Base-by-base conservation (phyloP, 2,888 invertebrate genomes). In the Tenthredo amoena region DNA sequence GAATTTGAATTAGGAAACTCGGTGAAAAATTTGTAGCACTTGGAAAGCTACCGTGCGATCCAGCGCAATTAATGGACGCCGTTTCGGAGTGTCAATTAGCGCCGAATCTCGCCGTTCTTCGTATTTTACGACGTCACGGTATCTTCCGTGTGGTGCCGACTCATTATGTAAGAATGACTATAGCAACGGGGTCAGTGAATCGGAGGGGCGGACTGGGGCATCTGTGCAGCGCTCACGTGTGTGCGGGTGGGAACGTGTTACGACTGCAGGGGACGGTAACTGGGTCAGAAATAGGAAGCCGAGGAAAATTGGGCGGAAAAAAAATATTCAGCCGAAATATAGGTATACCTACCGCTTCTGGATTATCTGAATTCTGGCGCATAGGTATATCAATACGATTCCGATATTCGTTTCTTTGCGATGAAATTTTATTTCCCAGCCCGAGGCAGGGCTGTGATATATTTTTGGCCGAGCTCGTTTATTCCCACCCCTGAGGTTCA, bases 1-100 rank as follows among this genome's bases (percentile, higher is more conserved):
- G 34, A 68, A 62, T 34, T 34, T 10, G 34, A 34, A 18, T 18
- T 68, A 34, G 34, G 1, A 34, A 34, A 68, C 12, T 7, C 18
- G 34, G 18, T 43, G 72, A 12, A n/a, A 43, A 74, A 74, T 74
- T 21, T 74, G 2, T 5, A 43, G 12, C 7, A 21, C 21, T n/a
- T 21, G 72, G 72, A 21, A 40, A 40, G 43, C 4, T 40, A 10
- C 21, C 40, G 15, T 43, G 40, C 9, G n/a, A 43, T 43, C 40
- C 21, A 43, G 72, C 43, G 12, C 5, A 74, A 74, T 43, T 43
- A 43, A 43, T 43, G 72, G 43, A 12, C 5, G 43, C 72, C 43
- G n/a, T 74, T 43, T n/a, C 43, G n/a, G 72, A 74, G 72, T 74
- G 43, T 74, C 72, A 74, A 74, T 74, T 74, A 74, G 21, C 72